Evolutionary conservation across 2,888 invertebrate species (phyloP).

Genomic region (Monoplex corrugatus): DNA sequence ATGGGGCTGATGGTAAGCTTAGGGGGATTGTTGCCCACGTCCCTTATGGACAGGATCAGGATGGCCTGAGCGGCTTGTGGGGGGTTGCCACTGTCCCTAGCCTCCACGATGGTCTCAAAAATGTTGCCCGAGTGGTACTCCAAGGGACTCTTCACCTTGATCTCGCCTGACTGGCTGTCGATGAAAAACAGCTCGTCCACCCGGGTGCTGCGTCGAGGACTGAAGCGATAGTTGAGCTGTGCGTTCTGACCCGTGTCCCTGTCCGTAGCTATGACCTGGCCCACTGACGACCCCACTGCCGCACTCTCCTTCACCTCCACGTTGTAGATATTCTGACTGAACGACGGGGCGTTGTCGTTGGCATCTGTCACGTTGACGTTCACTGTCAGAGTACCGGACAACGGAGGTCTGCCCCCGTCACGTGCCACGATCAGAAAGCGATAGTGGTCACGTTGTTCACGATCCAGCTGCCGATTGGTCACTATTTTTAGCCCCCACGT

Average conservation of each 20-base stretch:
- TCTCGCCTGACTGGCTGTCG: slow-evolving; percentile 61
- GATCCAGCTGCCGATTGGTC: slow-evolving; percentile 63
- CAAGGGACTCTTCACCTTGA: slow-evolving; percentile 60
- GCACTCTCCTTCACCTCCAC: slow-evolving; percentile 68
- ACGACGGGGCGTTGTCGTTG: slow-evolving; percentile 73
- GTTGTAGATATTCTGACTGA: slow-evolving; percentile 67
- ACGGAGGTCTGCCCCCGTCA: slow-evolving; percentile 67
- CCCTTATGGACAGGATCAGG: slow-evolving; percentile 84
- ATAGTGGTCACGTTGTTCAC: slow-evolving; percentile 67
- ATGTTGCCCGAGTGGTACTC: slow-evolving; percentile 60
- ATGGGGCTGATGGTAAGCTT: slow-evolving; percentile 80
- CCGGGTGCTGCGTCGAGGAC: slow-evolving; percentile 46
- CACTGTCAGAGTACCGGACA: slow-evolving; percentile 64
- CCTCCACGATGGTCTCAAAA: slow-evolving; percentile 67
- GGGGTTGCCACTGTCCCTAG: slow-evolving; percentile 68
- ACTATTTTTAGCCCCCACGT: slow-evolving; percentile 64
- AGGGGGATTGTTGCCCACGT: slow-evolving; percentile 96
- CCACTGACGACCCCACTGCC: slow-evolving; percentile 61
- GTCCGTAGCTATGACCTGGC: slow-evolving; percentile 89
- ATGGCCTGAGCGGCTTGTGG: slow-evolving; percentile 64
- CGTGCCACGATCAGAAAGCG: slow-evolving; percentile 66
- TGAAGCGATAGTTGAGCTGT: slow-evolving; percentile 80
- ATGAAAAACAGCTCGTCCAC: slow-evolving; percentile 59
- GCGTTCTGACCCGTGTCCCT: slow-evolving; percentile 91
- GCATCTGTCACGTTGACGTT: slow-evolving; percentile 70